Conservation (phyloP, 2,888 invertebrate genomes). For the Heliconius sara region DNA sequence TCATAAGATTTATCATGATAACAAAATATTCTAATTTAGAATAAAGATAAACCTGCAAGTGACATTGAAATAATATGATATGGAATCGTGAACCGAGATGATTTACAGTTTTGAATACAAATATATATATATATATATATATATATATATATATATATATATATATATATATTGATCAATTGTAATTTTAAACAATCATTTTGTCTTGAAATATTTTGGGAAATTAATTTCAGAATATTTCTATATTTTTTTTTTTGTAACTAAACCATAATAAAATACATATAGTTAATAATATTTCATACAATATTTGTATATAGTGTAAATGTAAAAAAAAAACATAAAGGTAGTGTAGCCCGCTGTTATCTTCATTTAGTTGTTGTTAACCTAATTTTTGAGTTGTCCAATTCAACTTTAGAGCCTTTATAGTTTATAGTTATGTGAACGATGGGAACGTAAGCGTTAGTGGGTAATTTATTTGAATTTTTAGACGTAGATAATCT, state of each 20-base stretch:
- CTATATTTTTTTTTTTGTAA: neutral
- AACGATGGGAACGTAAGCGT: constrained; percentile 14
- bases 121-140: no score
- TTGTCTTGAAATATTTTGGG: no score
- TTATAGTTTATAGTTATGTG: neutral
- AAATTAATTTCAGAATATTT: no score
- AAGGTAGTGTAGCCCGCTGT: constrained; percentile 6
- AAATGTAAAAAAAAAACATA: constrained; percentile 2
- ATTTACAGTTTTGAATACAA: no score
- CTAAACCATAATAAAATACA: neutral
- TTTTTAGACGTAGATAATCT: neutral
- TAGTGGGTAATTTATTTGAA: neutral
- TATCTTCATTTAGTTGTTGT: constrained; percentile 42
- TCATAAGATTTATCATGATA: neutral
- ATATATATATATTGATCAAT: no score
- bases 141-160: no score
- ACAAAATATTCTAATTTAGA: neutral
- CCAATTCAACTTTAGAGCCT: constrained; percentile 11
- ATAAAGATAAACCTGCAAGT: neutral
- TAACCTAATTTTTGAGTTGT: constrained; percentile 44
- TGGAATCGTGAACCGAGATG: neutral
- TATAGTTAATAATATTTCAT: neutral
- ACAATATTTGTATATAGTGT: neutral
- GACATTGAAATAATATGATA: neutral
- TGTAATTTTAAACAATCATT: no score